These are phyloP conservation scores for Malachius bipustulatus DNA, from an alignment of 2,888 invertebrate species.

Conservation along the genomic window DNA sequence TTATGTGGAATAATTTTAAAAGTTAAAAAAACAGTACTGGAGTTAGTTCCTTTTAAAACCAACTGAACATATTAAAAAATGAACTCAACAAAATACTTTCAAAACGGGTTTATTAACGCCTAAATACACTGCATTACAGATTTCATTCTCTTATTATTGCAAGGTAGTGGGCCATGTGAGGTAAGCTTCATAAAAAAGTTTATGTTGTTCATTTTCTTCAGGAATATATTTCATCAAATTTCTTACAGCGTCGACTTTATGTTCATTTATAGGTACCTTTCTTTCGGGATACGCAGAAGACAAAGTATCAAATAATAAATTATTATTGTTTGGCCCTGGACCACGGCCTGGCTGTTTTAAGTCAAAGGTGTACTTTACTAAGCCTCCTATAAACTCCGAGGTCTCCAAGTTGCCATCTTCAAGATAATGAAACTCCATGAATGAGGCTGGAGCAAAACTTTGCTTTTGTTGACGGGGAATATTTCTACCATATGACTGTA, in stretches of 20 bases:
- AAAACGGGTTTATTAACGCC: too few relatives aligned
- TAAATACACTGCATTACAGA: too few relatives aligned
- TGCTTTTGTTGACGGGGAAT: not conserved
- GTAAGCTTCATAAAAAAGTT: not conserved
- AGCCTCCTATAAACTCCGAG: not conserved
- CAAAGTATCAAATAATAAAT: not conserved
- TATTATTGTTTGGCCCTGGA: not conserved
- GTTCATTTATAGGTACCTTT: not conserved
- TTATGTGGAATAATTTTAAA: not conserved
- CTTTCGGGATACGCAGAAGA: not conserved
- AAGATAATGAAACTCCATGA: slow-evolving; percentile 1
- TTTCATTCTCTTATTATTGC: too few relatives aligned
- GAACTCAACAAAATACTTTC: too few relatives aligned
- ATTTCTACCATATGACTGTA: not conserved
- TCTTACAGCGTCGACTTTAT: not conserved
- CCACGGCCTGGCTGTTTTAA: slow-evolving; percentile 1
- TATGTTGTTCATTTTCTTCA: not conserved
- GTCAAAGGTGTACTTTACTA: not conserved
- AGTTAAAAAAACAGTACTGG: not conserved
- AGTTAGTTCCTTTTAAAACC: slow-evolving; percentile 1
- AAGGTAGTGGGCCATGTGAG: not conserved
- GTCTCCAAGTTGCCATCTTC: not conserved
- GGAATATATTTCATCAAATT: not conserved
- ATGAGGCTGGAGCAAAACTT: not conserved
- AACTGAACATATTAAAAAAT: not conserved